Percentiles rank a stretch among this genome's conserved stretches.
These are phyloP conservation scores for Sarcophaga variegata DNA, from an alignment of 2,888 invertebrate genomes.

Conservation along the genomic window DNA sequence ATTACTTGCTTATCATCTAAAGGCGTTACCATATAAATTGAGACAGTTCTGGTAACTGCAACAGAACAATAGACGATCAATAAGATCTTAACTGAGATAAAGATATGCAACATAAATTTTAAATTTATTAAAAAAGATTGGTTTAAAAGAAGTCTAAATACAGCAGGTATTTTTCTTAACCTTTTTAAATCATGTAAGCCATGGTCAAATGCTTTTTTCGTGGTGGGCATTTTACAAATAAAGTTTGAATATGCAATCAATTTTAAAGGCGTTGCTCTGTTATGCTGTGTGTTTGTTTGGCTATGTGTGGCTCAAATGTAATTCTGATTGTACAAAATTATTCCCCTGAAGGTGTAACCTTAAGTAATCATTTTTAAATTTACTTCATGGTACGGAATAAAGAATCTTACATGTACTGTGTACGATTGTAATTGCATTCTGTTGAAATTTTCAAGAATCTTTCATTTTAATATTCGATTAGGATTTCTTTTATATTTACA, in stretches of 20 bases:
- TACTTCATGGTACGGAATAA: not conserved
- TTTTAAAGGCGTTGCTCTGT: conserved; percentile 22
- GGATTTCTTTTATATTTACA: not conserved
- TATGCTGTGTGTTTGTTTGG: not conserved
- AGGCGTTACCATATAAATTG: conserved; percentile 62
- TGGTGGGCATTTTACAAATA: not conserved
- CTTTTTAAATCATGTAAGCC: too few species aligned
- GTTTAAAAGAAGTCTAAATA: not conserved
- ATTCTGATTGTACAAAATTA: not conserved
- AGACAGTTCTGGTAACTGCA: conserved; percentile 33
- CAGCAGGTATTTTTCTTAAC: not conserved
- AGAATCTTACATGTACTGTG: too few species aligned
- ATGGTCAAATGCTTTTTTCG: not conserved
- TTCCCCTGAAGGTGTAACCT: conserved; percentile 40
- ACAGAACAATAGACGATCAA: conserved; percentile 5
- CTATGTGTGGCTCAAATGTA: not conserved
- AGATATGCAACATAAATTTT: conserved; percentile 30
- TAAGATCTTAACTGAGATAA: conserved; percentile 38
- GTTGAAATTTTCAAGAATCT: too few species aligned
- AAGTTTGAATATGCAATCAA: not conserved
- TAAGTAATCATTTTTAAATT: conserved; percentile 52
- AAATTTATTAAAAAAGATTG: not conserved
- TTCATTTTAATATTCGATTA: not conserved
- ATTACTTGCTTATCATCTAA: conserved; percentile 3
- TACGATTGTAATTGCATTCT: too few species aligned